phyloP scores from a whole-genome alignment of 1,140 invertebrate species.

The Harpegnathos saltator region DNA sequence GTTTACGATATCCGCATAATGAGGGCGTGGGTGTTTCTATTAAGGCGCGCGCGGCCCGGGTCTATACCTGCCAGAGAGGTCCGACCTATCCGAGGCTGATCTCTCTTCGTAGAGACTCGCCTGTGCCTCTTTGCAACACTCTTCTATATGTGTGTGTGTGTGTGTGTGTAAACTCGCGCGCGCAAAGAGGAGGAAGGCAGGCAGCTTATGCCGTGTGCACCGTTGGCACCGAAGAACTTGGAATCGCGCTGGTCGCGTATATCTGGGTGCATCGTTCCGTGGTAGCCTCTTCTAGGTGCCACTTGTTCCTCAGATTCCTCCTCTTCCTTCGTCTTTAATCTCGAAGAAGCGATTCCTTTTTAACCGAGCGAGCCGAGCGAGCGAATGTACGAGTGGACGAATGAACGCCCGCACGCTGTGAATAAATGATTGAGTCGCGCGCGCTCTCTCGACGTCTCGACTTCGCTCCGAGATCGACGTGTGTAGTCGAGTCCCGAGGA shows the following conservation, averaged over 20 bases:
- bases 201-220: conserved; percentile 7
- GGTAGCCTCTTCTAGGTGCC: conserved; percentile 29
- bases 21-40: conserved; percentile 77
- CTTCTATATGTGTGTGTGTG: not conserved
- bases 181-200: not conserved
- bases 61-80: conserved; percentile 43
- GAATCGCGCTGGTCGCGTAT: conserved; percentile 22
- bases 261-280: conserved; percentile 41
- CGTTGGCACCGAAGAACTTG: conserved; percentile 36
- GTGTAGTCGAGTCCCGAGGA: not conserved
- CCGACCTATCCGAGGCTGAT: conserved; percentile 65
- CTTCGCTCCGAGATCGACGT: conserved; percentile 18
- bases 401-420: conserved; percentile 16
- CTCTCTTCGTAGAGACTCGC: conserved; percentile 44
- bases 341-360: conserved; percentile 22
- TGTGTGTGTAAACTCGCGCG: not conserved
- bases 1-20: conserved; percentile 78
- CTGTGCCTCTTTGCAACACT: not conserved
- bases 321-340: conserved; percentile 29
- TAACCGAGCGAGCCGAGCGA: not conserved
- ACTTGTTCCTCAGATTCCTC: conserved; percentile 42
- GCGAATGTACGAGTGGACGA: not conserved
- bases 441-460: conserved; percentile 9
- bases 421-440: conserved; percentile 36
- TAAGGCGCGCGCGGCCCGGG: conserved; percentile 62